Conservation (phyloP, 2,888 invertebrate species). For the Limnephilus auricula region DNA sequence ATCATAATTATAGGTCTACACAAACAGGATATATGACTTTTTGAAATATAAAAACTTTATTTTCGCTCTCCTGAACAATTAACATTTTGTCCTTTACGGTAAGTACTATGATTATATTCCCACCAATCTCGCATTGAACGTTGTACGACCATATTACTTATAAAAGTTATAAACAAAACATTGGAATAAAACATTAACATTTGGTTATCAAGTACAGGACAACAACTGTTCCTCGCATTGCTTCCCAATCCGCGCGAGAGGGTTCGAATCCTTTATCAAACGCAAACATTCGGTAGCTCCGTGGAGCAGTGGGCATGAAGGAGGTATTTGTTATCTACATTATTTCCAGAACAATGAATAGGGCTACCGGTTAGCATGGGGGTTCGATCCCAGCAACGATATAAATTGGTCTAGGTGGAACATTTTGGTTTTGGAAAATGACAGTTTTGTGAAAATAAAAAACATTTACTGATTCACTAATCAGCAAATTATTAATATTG, state of each 20-base stretch:
- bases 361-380: background rate
- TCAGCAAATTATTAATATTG: too few relatives aligned
- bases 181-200: background rate
- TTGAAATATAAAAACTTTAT: too few relatives aligned
- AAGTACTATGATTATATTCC: too few relatives aligned
- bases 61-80: too few relatives aligned
- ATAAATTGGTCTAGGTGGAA: background rate
- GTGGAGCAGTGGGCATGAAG: background rate
- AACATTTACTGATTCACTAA: too few relatives aligned
- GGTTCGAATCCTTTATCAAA: background rate
- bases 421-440: background rate
- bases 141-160: background rate
- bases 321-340: background rate
- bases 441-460: too few relatives aligned
- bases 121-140: background rate
- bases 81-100: too few relatives aligned
- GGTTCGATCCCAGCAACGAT: background rate
- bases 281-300: background rate
- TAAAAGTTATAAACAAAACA: background rate
- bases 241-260: background rate
- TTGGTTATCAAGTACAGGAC: background rate
- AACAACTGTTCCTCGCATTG: background rate
- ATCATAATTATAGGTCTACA: too few relatives aligned
- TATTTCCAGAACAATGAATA: background rate
- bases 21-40: too few relatives aligned